A percentile compares a stretch with the other conserved stretches of the same genome.
phyloP scores from a whole-genome alignment of 2,797 vertebrate species.

The Sorex maritimensis region DNA sequence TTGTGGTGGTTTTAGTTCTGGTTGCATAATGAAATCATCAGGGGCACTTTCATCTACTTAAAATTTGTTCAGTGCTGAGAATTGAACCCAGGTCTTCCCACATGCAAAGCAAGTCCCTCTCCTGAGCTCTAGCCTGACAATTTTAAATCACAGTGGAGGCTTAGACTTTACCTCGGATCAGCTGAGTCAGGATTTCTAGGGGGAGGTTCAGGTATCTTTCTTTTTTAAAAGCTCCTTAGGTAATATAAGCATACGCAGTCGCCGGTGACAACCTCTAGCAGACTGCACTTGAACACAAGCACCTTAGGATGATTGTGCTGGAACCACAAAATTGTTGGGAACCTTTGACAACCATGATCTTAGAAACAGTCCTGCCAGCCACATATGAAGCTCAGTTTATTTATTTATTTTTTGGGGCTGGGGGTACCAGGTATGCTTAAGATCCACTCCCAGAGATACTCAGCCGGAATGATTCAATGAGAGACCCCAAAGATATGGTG shows the following conservation, averaged over 20 bases:
- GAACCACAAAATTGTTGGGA: conserved; percentile 25
- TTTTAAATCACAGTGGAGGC: background rate
- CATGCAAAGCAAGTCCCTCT: background rate
- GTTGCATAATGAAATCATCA: background rate
- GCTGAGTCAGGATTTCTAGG: background rate
- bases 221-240: background rate
- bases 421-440: too few relatives aligned
- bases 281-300: background rate
- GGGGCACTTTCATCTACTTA: background rate
- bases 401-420: too few relatives aligned
- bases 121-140: too few relatives aligned
- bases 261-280: background rate
- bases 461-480: too few relatives aligned
- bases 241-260: background rate
- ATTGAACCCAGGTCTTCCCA: too few relatives aligned
- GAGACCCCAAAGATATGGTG: too few relatives aligned
- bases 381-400: too few relatives aligned
- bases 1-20: background rate
- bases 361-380: background rate
- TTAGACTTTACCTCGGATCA: background rate
- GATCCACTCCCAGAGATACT: too few relatives aligned
- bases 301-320: background rate
- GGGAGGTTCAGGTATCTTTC: background rate
- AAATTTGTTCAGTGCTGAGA: too few relatives aligned
- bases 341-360: background rate